A percentile compares a stretch with the other conserved stretches of the same genome.
phyloP scores from a whole-genome alignment of 2,113 vertebrate species.

The Scytalopus superciliaris region DNA sequence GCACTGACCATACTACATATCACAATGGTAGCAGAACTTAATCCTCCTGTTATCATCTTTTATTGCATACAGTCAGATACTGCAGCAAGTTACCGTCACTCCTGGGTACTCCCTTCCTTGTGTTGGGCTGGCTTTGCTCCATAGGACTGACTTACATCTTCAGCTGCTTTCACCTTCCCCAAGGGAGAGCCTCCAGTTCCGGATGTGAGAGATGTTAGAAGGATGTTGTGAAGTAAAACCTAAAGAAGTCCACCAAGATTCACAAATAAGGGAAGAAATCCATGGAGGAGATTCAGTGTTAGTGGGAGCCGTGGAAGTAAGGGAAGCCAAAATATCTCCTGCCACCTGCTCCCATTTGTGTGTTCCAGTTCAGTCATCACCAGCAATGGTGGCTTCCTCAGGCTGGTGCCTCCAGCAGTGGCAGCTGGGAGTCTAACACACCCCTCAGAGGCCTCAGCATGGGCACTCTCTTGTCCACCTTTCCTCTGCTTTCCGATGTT shows the following conservation, averaged over 20 bases:
- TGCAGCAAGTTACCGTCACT: neutral
- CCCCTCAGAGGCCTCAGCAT: rapidly evolving
- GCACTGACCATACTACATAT: neutral
- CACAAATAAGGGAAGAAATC: neutral
- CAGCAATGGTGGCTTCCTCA: neutral
- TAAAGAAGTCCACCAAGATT: neutral
- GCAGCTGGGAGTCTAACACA: neutral
- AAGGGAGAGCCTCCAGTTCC: neutral
- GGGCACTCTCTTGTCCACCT: neutral
- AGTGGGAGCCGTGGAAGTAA: neutral
- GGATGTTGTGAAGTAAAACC: neutral
- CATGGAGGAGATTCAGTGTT: neutral
- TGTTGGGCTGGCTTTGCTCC: neutral
- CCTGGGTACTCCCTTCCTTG: neutral
- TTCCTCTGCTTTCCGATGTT: rapidly evolving
- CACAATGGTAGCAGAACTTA: neutral
- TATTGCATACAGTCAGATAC: conserved; percentile 3
- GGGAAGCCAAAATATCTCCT: neutral
- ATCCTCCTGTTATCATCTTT: conserved; percentile 29
- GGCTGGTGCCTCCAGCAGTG: neutral
- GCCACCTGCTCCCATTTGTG: neutral
- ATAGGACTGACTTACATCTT: neutral
- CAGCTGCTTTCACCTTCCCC: neutral
- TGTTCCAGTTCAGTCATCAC: rapidly evolving
- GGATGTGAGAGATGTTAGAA: neutral